Evolutionary conservation across 1,140 invertebrate species (phyloP).

Genomic region (Chironomus tepperi): DNA sequence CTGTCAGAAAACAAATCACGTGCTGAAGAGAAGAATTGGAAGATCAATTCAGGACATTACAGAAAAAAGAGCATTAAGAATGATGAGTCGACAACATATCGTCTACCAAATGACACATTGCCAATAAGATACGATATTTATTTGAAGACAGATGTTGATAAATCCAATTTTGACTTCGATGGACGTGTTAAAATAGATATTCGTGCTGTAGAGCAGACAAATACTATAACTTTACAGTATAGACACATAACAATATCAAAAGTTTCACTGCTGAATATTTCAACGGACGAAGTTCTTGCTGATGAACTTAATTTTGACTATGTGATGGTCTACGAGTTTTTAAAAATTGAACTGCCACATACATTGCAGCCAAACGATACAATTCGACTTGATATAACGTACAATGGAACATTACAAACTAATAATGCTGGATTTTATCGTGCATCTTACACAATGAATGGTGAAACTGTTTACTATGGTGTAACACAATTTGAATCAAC

Average conservation of each 20-base stretch:
- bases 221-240: neutral
- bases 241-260: neutral
- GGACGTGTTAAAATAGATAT: neutral
- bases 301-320: neutral
- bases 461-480: neutral
- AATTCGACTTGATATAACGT: neutral
- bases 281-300: neutral
- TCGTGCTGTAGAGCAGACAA: neutral
- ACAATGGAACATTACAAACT: neutral
- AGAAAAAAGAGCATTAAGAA: neutral
- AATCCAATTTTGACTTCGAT: neutral
- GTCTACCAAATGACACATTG: neutral
- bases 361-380: neutral
- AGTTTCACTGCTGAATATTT: neutral
- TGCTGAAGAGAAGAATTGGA: no score
- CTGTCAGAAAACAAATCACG: no score
- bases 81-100: neutral
- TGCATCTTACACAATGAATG: neutral
- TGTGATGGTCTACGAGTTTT: neutral
- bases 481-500: neutral
- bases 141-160: neutral
- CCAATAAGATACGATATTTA: neutral
- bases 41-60: no score
- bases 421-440: neutral
- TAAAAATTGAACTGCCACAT: neutral